Conservation (phyloP, 1,140 invertebrate genomes). For the Leptinotarsa texana region DNA sequence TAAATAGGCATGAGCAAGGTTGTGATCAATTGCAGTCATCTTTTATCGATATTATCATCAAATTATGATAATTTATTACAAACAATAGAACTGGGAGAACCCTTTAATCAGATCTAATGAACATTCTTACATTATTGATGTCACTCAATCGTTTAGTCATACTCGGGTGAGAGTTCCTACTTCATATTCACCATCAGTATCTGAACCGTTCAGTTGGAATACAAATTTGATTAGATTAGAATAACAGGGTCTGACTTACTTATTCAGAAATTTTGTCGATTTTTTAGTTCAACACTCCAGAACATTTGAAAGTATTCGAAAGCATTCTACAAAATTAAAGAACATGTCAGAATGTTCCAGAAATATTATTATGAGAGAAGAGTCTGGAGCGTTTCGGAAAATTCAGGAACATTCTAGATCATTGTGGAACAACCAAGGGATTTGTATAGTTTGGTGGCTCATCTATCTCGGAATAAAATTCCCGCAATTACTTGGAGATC, state of each 20-base stretch:
- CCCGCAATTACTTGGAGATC: too few species aligned
- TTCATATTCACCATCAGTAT: background rate
- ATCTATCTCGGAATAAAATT: too few species aligned
- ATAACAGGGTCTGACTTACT: background rate
- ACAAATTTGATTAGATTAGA: conserved; percentile 6
- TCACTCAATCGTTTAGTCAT: background rate
- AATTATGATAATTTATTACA: conserved; percentile 2
- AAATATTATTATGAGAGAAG: background rate
- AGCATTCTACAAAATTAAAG: background rate
- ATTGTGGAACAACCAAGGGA: too few species aligned
- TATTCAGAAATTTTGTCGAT: background rate
- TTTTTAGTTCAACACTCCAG: background rate
- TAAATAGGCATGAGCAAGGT: too few species aligned
- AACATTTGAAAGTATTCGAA: background rate
- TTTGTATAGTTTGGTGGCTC: too few species aligned
- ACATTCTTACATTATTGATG: conserved; percentile 1
- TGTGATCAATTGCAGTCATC: too few species aligned
- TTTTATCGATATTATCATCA: background rate
- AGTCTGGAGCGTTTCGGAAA: too few species aligned
- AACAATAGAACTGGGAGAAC: background rate
- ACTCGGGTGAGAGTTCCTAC: background rate
- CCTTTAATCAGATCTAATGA: background rate
- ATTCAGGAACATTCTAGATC: too few species aligned
- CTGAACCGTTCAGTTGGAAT: background rate
- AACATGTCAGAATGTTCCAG: background rate